These are phyloP conservation scores for Pelobates cultripes DNA, from an alignment of 2,797 vertebrate genomes.

Conservation along the genomic window DNA sequence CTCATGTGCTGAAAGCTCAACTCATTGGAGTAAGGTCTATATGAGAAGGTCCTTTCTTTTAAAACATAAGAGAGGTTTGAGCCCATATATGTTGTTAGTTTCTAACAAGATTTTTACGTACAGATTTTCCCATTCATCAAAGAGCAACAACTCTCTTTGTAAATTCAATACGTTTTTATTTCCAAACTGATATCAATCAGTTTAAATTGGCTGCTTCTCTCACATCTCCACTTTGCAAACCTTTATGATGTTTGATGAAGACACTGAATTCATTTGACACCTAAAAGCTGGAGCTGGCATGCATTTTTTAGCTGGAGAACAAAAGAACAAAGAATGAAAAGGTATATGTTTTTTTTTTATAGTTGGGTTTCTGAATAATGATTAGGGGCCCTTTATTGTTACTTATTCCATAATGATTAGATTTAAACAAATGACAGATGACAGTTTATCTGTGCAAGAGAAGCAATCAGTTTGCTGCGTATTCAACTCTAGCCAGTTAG, in stretches of 20 bases:
- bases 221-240: conserved; percentile 4
- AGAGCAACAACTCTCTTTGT: background rate
- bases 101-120: too few species aligned
- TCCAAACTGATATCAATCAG: conserved; percentile 13
- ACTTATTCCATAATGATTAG: conserved; percentile 40
- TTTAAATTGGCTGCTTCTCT: conserved; percentile 7
- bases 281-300: background rate
- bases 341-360: conserved; percentile 37
- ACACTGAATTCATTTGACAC: conserved; percentile 31
- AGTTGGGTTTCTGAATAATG: conserved; percentile 46
- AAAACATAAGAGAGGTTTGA: too few species aligned
- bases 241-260: background rate
- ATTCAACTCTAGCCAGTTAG: conserved; percentile 39
- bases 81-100: too few species aligned
- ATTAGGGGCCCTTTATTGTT: conserved; percentile 40
- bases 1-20: too few species aligned
- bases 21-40: too few species aligned
- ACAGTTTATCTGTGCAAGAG: conserved; percentile 31
- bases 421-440: conserved; percentile 53
- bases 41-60: too few species aligned
- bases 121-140: too few species aligned
- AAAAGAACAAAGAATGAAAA: conserved; percentile 29
- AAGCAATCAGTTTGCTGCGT: conserved; percentile 14
- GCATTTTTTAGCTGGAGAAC: background rate
- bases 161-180: too few species aligned